These are phyloP conservation scores for Trididemnum nubilum DNA, from an alignment of 23 tunicate species.

Conservation along the genomic window DNA sequence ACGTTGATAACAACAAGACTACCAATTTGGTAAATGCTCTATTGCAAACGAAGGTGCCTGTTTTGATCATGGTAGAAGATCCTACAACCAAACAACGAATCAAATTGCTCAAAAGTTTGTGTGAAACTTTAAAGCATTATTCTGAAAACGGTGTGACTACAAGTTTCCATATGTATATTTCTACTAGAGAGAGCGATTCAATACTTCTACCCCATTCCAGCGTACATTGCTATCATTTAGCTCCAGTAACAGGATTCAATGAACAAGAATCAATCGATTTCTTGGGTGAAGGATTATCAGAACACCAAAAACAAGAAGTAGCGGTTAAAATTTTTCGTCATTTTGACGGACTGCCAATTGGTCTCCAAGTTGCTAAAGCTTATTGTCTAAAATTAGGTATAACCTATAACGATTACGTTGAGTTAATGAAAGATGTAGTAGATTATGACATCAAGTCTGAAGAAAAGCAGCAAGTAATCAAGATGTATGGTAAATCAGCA, in stretches of 20 bases:
- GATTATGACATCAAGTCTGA: background rate
- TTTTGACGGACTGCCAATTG: constrained; percentile 49
- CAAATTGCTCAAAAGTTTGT: constrained; percentile 1
- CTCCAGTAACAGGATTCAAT: constrained; percentile 29
- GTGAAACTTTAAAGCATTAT: background rate
- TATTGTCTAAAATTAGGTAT: constrained; percentile 29
- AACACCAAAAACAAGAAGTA: constrained; percentile 3
- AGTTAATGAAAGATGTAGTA: constrained; percentile 26
- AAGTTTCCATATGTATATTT: constrained; percentile 39
- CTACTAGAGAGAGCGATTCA: background rate
- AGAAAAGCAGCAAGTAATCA: constrained; percentile 7
- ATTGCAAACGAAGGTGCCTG: background rate
- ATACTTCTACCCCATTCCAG: too few relatives aligned
- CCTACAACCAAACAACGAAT: background rate
- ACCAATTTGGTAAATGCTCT: constrained; percentile 22
- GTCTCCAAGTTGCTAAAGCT: constrained; percentile 42
- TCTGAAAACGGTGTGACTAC: background rate
- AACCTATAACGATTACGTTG: constrained; percentile 34
- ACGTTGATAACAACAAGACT: constrained; percentile 11
- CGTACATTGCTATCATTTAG: background rate
- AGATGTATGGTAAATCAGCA: constrained; percentile 27
- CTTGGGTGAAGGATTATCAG: background rate
- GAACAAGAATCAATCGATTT: constrained; percentile 29
- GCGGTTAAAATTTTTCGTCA: constrained; percentile 29
- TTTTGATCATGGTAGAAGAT: constrained; percentile 47